Evolutionary conservation across 2,888 invertebrate genomes (phyloP), one percentile per base, ranked within the genome.

Genomic region (Blastobasis adustella): DNA sequence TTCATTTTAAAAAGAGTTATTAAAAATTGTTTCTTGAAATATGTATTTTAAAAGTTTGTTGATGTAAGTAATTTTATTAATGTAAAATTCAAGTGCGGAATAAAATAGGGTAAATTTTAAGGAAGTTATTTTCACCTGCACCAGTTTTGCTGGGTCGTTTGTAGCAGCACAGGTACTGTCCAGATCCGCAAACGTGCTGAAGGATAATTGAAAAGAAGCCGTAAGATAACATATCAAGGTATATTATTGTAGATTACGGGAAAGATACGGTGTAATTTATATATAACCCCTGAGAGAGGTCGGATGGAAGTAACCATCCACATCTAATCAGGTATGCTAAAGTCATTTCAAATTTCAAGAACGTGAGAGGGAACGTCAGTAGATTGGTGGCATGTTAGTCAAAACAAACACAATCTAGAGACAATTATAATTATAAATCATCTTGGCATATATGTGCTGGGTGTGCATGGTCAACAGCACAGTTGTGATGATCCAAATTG

Each of bases 111-210:
- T 2, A 23, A 23, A 23, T 23, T 23, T 23, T 23, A 23, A 2
- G 23, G 23, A 23, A 23, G 23, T 23, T 23, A 23, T 23, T 23
- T 23, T 23, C 3, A 23, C 23, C 23, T 23, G 23, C 23, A 23
- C 23, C 23, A 23, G 23, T 23, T 41, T 65, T 64, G 50, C 62
- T 66, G 1, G 75, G 69, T 56, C 77, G 73, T 52, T 89, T 89
- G 73, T 89, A 91, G 65, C 92, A 92, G 64, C 92, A 92, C 55
- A 91, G 90, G 54, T 85, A 85, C 66, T 91, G 91, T 6, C 90
- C 90, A 1, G 79, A 78, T 50, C 90, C 90, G 61, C 92, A 92
- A 40, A 87, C 84, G 8, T 90, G 90, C 92, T 92, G 76, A 42
- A 75, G 71, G 56, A 45, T 53, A 37, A 51, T 46, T 23, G 37